Evolutionary conservation across 2,797 vertebrate species (phyloP), one percentile per base, ranked within the genome.

Genomic region (Ataeniobius toweri): DNA sequence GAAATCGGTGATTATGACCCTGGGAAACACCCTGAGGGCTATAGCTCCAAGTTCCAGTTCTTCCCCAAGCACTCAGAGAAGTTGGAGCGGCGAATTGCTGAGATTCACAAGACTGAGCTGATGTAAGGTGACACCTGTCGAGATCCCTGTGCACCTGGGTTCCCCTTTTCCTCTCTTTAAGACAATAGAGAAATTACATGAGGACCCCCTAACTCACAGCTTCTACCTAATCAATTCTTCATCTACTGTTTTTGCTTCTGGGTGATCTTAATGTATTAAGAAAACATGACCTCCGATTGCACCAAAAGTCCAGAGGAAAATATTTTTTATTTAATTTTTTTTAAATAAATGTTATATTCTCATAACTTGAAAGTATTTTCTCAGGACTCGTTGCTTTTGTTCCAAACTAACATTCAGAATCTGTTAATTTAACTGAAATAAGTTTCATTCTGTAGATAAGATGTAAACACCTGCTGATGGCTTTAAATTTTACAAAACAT

Each of bases 11-110:
- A 99, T 94, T 98, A 99, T 0, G 97, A 99, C 89, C 97, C 98
- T 0, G 98, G 98, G n/a, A 99, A 99, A 91, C 98, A 99, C 83
- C 98, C 98, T 0, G 98, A 99, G 83, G 98, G 98, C 79, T 99
- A 99, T 95, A 98, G 98, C 92, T 99, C 98, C 93, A 99, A 99
- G 94, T 99, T 99, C 95, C 98, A 99, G 90, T 99, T 99, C 93
- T 99, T 99, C 85, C 98, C 98, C 24, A 99, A 98, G 70, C 98
- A 99, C 91, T 99, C 98, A 0, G 98, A 99, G 93, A 98, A 97
- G 89, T 94, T 99, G 93, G 98, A 99, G 91, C 95, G 96, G 77
- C 96, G 97, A 79, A 99, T 99, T 26, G 97, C 98, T 0, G 98
- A 99, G 81, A 98, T 99, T 91, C 98, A 99, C 95, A 98, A 98